Evolutionary conservation across 2,888 invertebrate species (phyloP), one percentile per base, ranked within the genome.

Genomic region (Dorcus hopei): DNA sequence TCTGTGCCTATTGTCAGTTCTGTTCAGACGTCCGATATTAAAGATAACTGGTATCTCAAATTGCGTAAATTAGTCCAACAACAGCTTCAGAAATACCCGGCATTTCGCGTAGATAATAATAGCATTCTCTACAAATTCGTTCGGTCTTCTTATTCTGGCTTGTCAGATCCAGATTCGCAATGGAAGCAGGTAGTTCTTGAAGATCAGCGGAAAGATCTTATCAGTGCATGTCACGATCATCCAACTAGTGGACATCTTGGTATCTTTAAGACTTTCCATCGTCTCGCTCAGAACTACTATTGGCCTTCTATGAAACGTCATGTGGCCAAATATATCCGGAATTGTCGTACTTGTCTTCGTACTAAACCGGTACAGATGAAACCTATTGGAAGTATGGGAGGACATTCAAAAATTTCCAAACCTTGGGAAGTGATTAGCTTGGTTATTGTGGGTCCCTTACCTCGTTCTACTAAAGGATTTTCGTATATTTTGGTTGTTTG

Each of bases 291-390:
- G n/a, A 6, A 38, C 3, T 49, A 38, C 33, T 69, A 65, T 42
- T 70, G 68, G 69, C 69, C 69, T 2, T 63, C 59, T 23, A 61
- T 68, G 58, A 38, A 49, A 16, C 19, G 33, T 3, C 65, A 70
- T 51, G 58, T 70, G 3, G 33, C 14, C 2, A 45, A 45, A 9
- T 57, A 42, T 40, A 39, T 57, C 2, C 26, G 39, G 23, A n/a
- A 7, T 8, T 57, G 57, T 43, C 8, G 7, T 8, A n/a, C 45
- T 1, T 57, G 57, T 39, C 9, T n/a, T 1, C 26, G 23, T 6
- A 19, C 57, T 38, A 68, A 68, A 52, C 51, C 61, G 1, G 66
- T 63, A 40, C 64, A 65, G 19, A 59, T 58, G 48, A n/a, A 40
- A 9, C 62, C 66, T 6, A 60, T 58, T 19, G 68, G 67, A 3